Conservation (phyloP, 2,113 vertebrate species). For the Tichodroma muraria region DNA sequence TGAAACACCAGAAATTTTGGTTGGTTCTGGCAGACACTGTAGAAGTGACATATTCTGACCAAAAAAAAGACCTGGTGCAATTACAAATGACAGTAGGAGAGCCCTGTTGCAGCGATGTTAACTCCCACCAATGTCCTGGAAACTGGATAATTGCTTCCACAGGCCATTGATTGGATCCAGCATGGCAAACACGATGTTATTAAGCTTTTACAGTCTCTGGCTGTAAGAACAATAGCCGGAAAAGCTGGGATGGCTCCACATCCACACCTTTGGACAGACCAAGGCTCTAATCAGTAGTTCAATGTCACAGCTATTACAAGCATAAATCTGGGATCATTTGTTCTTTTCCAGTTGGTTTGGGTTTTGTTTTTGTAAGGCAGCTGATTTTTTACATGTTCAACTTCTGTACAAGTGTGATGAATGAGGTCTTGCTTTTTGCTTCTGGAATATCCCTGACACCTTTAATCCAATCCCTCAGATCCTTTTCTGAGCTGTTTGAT, state of each 20-base stretch:
- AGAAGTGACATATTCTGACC: background rate
- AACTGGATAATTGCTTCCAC: background rate
- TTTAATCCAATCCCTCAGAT: background rate
- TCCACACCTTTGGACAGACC: background rate
- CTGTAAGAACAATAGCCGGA: background rate
- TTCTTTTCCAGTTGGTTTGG: background rate
- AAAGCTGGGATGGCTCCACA: background rate
- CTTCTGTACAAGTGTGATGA: background rate
- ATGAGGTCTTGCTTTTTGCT: background rate
- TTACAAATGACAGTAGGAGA: background rate
- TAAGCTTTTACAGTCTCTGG: background rate
- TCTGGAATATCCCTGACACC: background rate
- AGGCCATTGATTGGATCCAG: background rate
- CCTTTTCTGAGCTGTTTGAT: background rate
- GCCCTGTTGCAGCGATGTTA: background rate
- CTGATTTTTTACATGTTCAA: background rate
- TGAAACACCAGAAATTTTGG: background rate
- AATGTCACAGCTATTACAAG: background rate
- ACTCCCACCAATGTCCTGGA: background rate
- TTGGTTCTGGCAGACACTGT: background rate
- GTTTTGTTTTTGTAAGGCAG: background rate
- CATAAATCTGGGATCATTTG: background rate
- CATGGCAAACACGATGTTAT: rapidly evolving
- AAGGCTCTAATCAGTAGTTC: background rate
- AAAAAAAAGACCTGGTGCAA: background rate